These are phyloP conservation scores for Drosophila parthenogenetica DNA, from an alignment of 2,888 invertebrate species.

Conservation along the genomic window DNA sequence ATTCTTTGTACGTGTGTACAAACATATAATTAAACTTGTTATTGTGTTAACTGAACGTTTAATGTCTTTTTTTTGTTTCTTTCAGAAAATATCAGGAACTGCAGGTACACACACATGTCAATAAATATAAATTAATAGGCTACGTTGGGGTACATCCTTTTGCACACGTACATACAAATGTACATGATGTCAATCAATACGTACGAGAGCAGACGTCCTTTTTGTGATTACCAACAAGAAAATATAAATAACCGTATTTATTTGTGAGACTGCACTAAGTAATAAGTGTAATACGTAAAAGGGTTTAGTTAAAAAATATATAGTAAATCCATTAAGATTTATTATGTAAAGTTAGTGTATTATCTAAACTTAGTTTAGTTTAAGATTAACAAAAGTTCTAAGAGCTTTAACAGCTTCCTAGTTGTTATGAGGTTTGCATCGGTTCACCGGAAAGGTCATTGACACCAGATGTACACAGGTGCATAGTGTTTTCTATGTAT, in stretches of 20 bases:
- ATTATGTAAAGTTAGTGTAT: too few species aligned
- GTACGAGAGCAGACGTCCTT: neutral
- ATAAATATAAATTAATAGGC: conserved; percentile 11
- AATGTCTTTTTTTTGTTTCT: conserved; percentile 37
- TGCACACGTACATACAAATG: neutral
- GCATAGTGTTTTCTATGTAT: too few species aligned
- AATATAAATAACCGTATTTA: neutral
- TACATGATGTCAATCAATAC: conserved; percentile 7
- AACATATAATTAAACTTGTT: neutral
- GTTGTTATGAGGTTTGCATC: too few species aligned
- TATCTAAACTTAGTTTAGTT: too few species aligned
- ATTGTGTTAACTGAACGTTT: conserved; percentile 6
- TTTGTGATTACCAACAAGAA: conserved; percentile 2
- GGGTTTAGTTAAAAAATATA: too few species aligned
- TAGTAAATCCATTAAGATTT: too few species aligned
- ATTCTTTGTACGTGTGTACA: neutral
- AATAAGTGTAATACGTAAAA: too few species aligned
- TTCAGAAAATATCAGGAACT: conserved; percentile 82
- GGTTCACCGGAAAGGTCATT: too few species aligned
- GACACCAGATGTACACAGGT: too few species aligned
- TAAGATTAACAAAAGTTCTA: too few species aligned
- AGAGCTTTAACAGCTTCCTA: too few species aligned
- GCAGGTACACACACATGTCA: conserved; percentile 71
- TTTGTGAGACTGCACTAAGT: neutral
- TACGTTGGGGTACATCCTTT: conserved; percentile 2